A percentile compares a stretch with the other conserved stretches of the same genome.
phyloP scores from a whole-genome alignment of 2,888 invertebrate species.

The Hanleya hanleyi region DNA sequence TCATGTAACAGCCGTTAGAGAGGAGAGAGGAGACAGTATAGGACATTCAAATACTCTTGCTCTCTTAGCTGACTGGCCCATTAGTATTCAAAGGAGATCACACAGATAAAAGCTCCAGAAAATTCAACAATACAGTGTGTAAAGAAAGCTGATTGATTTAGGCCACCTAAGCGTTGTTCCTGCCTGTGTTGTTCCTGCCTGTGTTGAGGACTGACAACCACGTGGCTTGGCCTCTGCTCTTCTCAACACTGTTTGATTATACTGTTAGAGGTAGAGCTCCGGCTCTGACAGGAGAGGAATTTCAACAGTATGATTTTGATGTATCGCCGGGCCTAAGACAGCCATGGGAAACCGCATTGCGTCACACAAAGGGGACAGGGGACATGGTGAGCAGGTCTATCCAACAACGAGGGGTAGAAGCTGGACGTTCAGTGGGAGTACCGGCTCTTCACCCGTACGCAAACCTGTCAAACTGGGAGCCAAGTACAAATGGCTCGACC shows the following conservation, averaged over 20 bases:
- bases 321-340: neutral
- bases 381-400: neutral
- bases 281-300: neutral
- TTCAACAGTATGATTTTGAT: neutral
- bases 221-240: neutral
- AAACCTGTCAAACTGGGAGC: neutral
- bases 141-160: neutral
- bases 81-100: too few relatives aligned
- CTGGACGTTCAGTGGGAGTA: neutral
- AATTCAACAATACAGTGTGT: conserved; percentile 4
- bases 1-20: too few relatives aligned
- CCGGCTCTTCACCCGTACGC: neutral
- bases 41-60: too few relatives aligned
- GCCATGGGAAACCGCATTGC: conserved; percentile 2
- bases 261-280: neutral
- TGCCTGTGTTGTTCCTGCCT: too few relatives aligned
- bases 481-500: neutral
- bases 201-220: neutral
- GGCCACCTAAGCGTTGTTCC: neutral
- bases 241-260: neutral
- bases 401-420: neutral
- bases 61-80: too few relatives aligned
- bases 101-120: neutral
- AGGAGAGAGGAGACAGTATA: too few relatives aligned
- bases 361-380: conserved; percentile 7